phyloP scores from a whole-genome alignment of 1,140 invertebrate species.

The Proctacanthus coquilletti region DNA sequence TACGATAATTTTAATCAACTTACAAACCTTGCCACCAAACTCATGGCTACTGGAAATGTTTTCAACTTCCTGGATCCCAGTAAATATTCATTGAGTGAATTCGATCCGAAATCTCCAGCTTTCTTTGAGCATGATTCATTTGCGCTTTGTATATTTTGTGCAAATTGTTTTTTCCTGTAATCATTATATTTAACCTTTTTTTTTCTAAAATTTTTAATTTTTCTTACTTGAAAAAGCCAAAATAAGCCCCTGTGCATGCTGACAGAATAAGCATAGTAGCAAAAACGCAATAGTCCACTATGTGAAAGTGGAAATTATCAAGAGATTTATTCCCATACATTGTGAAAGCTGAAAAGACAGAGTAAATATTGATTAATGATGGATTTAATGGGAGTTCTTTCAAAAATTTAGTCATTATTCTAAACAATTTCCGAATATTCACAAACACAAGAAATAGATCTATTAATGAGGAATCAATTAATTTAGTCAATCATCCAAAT shows the following conservation, averaged over 20 bases:
- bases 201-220: constrained; percentile 10
- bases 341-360: too few relatives aligned
- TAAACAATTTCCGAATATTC: too few relatives aligned
- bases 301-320: too few relatives aligned
- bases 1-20: constrained; percentile 5
- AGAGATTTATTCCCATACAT: too few relatives aligned
- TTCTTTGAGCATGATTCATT: constrained; percentile 6
- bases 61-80: constrained; percentile 54
- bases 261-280: constrained; percentile 43
- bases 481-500: too few relatives aligned
- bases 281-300: constrained; percentile 45
- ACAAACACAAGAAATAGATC: too few relatives aligned
- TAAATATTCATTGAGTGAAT: constrained; percentile 48
- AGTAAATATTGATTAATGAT: too few relatives aligned
- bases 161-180: constrained; percentile 1
- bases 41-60: constrained; percentile 67
- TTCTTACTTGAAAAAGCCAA: constrained; percentile 37
- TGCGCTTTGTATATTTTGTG: constrained; percentile 10
- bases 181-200: neutral
- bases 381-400: too few relatives aligned
- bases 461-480: too few relatives aligned
- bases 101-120: constrained; percentile 23
- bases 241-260: constrained; percentile 55
- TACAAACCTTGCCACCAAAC: constrained; percentile 68
- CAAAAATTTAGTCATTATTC: too few relatives aligned